Base-by-base conservation (phyloP, 2,888 invertebrate genomes). In the Aquatica leii region DNA sequence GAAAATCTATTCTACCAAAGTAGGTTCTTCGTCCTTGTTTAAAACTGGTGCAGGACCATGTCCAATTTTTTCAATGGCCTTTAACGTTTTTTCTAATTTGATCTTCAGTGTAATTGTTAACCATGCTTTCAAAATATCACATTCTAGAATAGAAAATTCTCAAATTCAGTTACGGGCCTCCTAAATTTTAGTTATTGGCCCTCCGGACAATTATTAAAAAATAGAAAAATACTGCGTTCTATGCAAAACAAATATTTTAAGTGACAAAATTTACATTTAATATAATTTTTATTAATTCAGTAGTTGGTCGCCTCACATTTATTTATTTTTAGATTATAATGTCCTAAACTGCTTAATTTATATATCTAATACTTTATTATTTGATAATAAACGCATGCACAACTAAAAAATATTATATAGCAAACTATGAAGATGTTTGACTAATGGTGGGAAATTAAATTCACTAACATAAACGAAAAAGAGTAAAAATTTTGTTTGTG, bases 301-400 rank as follows among this genome's bases (percentile, higher is more conserved):
- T 40, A 40, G 40, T 40, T 40, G 40, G 11, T 12, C 40, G 40
- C 40, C 40, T 11, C 40, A 40, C 40, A 40, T 40, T 40, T 40
- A 40, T n/a, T 40, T n/a, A 6, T 40, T 40, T 40, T 40, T 40
- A 40, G 40, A 12, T 40, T 40, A 40, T 2, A 2, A 12, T 2
- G 40, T 2, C 40, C 3, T 40, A 40, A 40, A 40, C 40, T 12
- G n/a, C 40, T 40, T 11, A 40, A 40, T 40, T 40, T 40, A 40
- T 40, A 12, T 40, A 40, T 40, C 11, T 2, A 6, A 40, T 40
- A 40, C 40, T 12, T 40, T 40, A 40, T 40, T 40, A 12, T 40
- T 40, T 40, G 4, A 40, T 40, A 40, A 40, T 12, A 40, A 40
- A 40, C 12, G 11, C 40, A 40, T 40, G n/a, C n/a, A n/a, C n/a